phyloP scores from a whole-genome alignment of 2,797 vertebrate genomes.

The Tauraco hartlaubi region DNA sequence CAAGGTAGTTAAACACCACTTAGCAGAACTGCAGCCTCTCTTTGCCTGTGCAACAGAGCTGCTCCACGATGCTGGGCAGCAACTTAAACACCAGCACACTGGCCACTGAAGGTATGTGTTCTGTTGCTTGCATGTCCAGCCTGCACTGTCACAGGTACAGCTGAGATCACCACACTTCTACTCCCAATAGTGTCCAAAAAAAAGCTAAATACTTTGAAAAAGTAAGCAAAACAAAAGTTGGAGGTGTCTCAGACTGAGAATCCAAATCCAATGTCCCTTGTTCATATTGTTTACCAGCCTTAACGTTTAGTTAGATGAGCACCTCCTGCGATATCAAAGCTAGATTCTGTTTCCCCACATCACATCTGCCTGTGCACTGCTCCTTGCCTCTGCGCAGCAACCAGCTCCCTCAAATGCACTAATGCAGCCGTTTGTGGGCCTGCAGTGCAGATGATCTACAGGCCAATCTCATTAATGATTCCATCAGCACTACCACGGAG shows the following conservation, averaged over 20 bases:
- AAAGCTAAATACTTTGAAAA: not conserved
- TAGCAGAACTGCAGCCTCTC: not conserved
- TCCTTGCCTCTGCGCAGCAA: not conserved
- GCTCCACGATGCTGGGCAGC: not conserved
- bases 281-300: not conserved
- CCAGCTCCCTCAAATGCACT: not conserved
- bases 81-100: not conserved
- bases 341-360: not conserved
- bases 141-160: not conserved
- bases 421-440: not conserved
- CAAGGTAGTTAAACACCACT: not conserved
- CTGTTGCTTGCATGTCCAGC: not conserved
- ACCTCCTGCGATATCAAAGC: not conserved
- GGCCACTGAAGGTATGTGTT: not conserved
- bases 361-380: fast-evolving
- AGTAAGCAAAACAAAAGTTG: not conserved
- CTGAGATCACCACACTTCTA: not conserved
- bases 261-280: not conserved
- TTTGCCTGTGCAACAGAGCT: not conserved
- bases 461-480: not conserved
- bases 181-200: not conserved
- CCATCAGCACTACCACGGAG: not conserved
- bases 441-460: not conserved
- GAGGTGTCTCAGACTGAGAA: not conserved
- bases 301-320: not conserved